Evolutionary conservation across 2,113 vertebrate genomes (phyloP), one percentile per base, ranked within the genome.

Genomic region (Zapornia atra): DNA sequence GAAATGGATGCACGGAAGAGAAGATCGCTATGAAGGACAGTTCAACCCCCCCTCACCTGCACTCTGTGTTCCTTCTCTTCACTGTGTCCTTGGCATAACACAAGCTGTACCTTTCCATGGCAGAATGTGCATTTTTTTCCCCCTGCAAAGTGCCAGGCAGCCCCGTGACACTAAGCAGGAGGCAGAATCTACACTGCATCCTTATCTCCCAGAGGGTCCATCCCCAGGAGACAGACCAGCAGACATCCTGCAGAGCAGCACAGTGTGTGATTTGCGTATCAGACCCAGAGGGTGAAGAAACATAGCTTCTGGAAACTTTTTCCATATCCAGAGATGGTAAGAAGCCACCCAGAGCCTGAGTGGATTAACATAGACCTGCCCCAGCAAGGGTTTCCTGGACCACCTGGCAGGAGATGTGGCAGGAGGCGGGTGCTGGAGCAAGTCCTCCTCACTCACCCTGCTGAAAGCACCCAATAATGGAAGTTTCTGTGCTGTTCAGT

Each of bases 81-180:
- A 3, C 38, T 36, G 22, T 64, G 93, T 90, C 96, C 90, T 96
- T 93, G 93, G 38, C 63, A 63, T 0, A 64, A 21, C 26, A 66
- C 87, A 92, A n/a, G 25, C 71, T 94, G 92, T 95, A 77, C 75
- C 57, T 91, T 95, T 56, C 76, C n/a, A 21, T 10, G 38, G 68
- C 79, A 88, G 56, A 94, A 88, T 56, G 78, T n/a, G 0, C 2
- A 0, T 4, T 48, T 63, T 88, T 88, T 78, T 10, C 28, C 51
- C 56, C 51, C 86, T 88, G 60, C 60, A 44, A 51, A 86, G 66
- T 20, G 15, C 10, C 59, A 54, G 57, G 75, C 77, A 90, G 54
- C 33, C 33, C 44, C 2, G 12, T 82, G 75, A 48, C 77, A 36
- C 9, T 4, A 64, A 40, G 48, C 63, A 90, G 61, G 64, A 92